These are phyloP conservation scores for Incurvaria masculella DNA, from an alignment of 2,888 invertebrate genomes.

Conservation along the genomic window DNA sequence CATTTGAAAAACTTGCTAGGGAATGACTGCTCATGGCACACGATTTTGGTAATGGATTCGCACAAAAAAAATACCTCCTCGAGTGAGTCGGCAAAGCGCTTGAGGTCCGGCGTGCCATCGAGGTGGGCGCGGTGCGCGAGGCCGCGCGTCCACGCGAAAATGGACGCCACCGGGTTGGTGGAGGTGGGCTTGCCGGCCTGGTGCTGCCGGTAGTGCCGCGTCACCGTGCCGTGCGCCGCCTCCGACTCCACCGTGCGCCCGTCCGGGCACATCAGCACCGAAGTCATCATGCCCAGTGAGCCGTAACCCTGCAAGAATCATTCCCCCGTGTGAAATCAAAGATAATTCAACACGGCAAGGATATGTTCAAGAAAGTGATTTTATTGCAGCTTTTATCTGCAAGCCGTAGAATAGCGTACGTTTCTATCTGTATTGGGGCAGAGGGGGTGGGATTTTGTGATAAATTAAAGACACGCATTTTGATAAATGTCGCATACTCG, in stretches of 20 bases:
- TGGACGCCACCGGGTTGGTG: constrained; percentile 89
- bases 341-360: no score
- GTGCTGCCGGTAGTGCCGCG: constrained; percentile 83
- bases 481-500: no score
- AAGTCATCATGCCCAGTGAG: constrained; percentile 88
- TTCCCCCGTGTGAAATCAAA: no score
- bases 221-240: constrained; percentile 91
- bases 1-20: no score
- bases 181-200: constrained; percentile 84
- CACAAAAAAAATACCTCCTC: constrained; percentile 58
- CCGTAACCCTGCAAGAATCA: constrained; percentile 61
- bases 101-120: constrained; percentile 72
- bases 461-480: no score
- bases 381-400: no score
- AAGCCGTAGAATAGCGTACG: no score
- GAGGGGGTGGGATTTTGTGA: no score
- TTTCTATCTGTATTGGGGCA: no score
- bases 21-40: no score
- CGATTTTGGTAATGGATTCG: no score
- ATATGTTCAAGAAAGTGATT: no score
- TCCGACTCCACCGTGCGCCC: constrained; percentile 84
- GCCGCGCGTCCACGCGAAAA: constrained; percentile 89
- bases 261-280: constrained; percentile 84
- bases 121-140: constrained; percentile 79
- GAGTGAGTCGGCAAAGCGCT: constrained; percentile 65